These are phyloP conservation scores for Meliscaeva auricollis DNA, from an alignment of 2,888 invertebrate genomes.

Conservation along the genomic window DNA sequence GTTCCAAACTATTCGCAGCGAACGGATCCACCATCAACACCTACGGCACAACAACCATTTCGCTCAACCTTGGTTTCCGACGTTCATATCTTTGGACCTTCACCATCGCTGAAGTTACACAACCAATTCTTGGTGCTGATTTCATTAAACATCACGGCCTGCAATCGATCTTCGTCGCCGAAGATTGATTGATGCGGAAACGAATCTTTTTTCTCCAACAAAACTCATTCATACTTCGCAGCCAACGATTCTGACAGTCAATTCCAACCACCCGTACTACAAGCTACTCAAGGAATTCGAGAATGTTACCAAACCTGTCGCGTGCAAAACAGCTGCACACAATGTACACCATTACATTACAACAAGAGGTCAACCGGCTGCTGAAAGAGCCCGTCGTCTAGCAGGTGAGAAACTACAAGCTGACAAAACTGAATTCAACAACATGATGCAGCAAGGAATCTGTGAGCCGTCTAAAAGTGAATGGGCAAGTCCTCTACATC, in stretches of 20 bases:
- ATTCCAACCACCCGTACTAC: conserved; percentile 11
- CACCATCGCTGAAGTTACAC: too few relatives aligned
- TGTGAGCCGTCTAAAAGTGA: conserved; percentile 26
- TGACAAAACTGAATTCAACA: neutral
- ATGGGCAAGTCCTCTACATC: too few relatives aligned
- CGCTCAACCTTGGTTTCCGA: too few relatives aligned
- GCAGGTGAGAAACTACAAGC: neutral
- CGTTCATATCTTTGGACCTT: too few relatives aligned
- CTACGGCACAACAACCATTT: too few relatives aligned
- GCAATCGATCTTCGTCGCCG: too few relatives aligned
- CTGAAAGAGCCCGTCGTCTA: conserved; percentile 3
- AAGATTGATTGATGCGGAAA: neutral
- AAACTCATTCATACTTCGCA: neutral
- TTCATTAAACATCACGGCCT: neutral
- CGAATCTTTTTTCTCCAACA: conserved; percentile 3
- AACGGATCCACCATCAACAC: conserved; percentile 38
- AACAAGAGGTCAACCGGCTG: too few relatives aligned
- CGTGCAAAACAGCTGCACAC: too few relatives aligned
- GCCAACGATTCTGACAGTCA: neutral
- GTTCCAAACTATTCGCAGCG: conserved; percentile 25
- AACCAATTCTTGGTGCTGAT: too few relatives aligned
- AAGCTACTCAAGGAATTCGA: neutral
- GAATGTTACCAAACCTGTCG: too few relatives aligned
- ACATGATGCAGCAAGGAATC: conserved; percentile 24
- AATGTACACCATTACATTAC: too few relatives aligned